phyloP scores from a whole-genome alignment of 2,113 vertebrate genomes.

The Myrmecophaga tridactyla region DNA sequence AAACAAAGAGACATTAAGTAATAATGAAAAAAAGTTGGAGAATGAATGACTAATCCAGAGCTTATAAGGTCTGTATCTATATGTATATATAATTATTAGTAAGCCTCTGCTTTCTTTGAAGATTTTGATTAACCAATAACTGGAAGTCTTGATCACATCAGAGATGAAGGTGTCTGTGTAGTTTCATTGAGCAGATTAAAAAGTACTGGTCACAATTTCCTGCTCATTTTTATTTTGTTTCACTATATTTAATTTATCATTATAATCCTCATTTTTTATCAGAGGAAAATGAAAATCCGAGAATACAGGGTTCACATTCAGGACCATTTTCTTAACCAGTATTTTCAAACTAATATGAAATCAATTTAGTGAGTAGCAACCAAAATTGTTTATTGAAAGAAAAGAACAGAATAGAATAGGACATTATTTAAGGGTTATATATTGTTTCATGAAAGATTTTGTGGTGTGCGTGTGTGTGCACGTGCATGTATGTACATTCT shows the following conservation, averaged over 20 bases:
- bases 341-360: constrained; percentile 8
- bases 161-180: neutral
- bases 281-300: neutral
- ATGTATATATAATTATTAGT: neutral
- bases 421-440: neutral
- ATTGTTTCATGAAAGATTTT: neutral
- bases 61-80: neutral
- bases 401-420: neutral
- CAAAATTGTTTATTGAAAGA: neutral
- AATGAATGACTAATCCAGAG: neutral
- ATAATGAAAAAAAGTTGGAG: too few relatives aligned
- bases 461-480: rapidly evolving
- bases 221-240: neutral
- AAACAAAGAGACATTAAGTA: too few relatives aligned
- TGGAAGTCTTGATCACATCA: neutral
- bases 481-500: neutral
- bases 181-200: neutral
- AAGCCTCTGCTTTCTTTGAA: neutral
- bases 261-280: neutral
- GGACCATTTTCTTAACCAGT: neutral
- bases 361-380: neutral
- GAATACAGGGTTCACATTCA: neutral
- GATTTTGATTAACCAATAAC: neutral
- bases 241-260: neutral
- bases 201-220: neutral